Base-by-base conservation (phyloP, 2,888 invertebrate genomes). In the Bellardia bayeri region DNA sequence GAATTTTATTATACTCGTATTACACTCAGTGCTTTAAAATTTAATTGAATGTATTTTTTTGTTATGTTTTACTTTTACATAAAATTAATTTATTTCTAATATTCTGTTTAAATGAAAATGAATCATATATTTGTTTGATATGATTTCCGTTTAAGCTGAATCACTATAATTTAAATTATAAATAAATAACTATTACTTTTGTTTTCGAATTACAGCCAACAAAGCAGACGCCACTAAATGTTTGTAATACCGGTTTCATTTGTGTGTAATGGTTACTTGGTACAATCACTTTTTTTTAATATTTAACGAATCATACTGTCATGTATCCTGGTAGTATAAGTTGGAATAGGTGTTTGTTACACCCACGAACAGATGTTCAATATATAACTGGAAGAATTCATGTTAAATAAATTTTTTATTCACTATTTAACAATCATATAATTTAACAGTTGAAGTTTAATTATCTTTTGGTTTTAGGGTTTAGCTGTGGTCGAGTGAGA, bases 141-240 rank as follows among this genome's bases (percentile, higher is more conserved):
- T 74, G 33, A 74, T 66, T 82, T 82, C 82, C 82, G 82, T 68
- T 76, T 40, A 82, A 49, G 75, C 42, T 82, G 82, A 82, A 82
- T 82, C 82, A 82, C 75, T 68, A 76, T 56, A 51, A 69, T 51
- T 69, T 58, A 14, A 63, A 61, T 68, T 71, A 54, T 71, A 71
- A 69, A 71, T 71, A 82, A 37, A 82, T 75, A 75, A 82, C 68
- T 69, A 75, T 61, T 54, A 76, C 75, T 82, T 76, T 82, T 76
- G 61, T 75, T 82, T 61, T 61, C 66, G 23, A 40, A 40, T 54
- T 61, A 33, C 68, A 61, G 30, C 37, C 66, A 82, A 69, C 75
- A 82, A 82, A 63, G 82, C 82, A 82, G 82, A 76, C 82, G 82
- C 82, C 82, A 82, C 82, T 51, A 68, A 69, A 82, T 82, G 68